Evolutionary conservation across 2,113 vertebrate genomes (phyloP), one percentile per base, ranked within the genome.

Genomic region (Andinoacara biseriatus): DNA sequence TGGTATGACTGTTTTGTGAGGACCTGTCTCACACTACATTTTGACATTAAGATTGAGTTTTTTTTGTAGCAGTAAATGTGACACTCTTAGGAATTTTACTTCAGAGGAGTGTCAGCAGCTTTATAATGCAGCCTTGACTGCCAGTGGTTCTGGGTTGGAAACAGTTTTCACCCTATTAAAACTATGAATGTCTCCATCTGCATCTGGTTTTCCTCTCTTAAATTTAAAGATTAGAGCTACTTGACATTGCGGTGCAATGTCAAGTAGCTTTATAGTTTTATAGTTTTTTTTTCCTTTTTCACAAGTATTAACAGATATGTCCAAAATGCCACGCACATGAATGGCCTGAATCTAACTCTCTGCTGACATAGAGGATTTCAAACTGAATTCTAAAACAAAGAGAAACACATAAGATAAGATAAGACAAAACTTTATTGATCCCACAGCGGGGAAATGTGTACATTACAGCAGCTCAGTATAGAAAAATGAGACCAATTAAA

Each of bases 1-100:
- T 54, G 77, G 77, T 22, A 88, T 1, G 76, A 86, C 80, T 74
- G 86, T 85, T 87, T 77, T 60, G 82, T 59, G 77, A 77, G 56
- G 72, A 57, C 59, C 31, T 13, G 24, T 29, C 26, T 35, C 7
- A 35, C 46, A 52, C 67, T 72, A 18, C 3, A 26, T 72, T 72
- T 72, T 63, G 33, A 38, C 29, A 31, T 13, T 20, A 59, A 52
- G n/a, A 62, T 17, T 7, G 49, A n/a, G 38, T n/a, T 62, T 67
- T 89, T 78, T 43, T 54, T 49, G 43, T 72, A 72, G 65, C 43
- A 72, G 65, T 17, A 57, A 76, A 58, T 5, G 13, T 3, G n/a
- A 61, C 46, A 58, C 46, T 83, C 72, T 83, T 85, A 76, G 24
- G 77, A 46, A 80, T 74, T 5, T 58, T 14, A 80, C 76, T 80